A percentile compares a stretch with the other conserved stretches of the same genome.
These are phyloP conservation scores for Rutpela maculata DNA, from an alignment of 2,888 invertebrate genomes.

Conservation along the genomic window DNA sequence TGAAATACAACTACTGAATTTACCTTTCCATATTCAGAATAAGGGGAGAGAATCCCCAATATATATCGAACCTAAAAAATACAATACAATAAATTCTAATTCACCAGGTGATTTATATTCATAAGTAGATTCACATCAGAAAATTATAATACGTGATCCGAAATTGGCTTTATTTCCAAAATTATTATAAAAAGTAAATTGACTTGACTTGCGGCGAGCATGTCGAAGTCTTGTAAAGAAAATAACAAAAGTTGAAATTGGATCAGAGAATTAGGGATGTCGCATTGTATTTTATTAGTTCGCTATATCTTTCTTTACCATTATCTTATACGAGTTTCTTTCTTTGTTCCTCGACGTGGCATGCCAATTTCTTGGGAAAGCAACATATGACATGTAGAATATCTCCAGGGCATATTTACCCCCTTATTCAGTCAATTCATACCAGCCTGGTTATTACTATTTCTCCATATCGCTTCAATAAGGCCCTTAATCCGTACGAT, in stretches of 20 bases:
- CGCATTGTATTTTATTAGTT: conserved; percentile 41
- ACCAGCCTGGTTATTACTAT: conserved; percentile 50
- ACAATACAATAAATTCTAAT: conserved; percentile 14
- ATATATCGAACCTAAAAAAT: not conserved
- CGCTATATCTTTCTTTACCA: conserved; percentile 14
- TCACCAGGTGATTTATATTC: conserved; percentile 28
- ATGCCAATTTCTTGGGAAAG: conserved; percentile 39
- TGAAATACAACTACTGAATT: not conserved
- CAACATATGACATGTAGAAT: conserved; percentile 48
- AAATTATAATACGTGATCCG: conserved; percentile 23
- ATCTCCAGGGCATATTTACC: conserved; percentile 50
- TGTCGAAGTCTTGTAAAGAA: conserved; percentile 16
- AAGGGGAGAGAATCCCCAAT: not conserved
- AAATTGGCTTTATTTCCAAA: conserved; percentile 29
- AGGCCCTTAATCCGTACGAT: conserved; percentile 24
- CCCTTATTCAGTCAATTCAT: conserved; percentile 52
- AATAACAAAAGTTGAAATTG: conserved; percentile 48
- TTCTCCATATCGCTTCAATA: conserved; percentile 25
- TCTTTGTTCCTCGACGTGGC: conserved; percentile 32
- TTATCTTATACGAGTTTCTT: not conserved
- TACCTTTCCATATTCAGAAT: not conserved
- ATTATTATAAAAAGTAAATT: conserved; percentile 31
- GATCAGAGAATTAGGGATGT: conserved; percentile 47
- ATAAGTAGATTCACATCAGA: conserved; percentile 8
- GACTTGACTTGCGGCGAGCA: conserved; percentile 17